These are phyloP conservation scores for Danio jaintianensis DNA, from an alignment of 2,797 vertebrate species.

Conservation along the genomic window DNA sequence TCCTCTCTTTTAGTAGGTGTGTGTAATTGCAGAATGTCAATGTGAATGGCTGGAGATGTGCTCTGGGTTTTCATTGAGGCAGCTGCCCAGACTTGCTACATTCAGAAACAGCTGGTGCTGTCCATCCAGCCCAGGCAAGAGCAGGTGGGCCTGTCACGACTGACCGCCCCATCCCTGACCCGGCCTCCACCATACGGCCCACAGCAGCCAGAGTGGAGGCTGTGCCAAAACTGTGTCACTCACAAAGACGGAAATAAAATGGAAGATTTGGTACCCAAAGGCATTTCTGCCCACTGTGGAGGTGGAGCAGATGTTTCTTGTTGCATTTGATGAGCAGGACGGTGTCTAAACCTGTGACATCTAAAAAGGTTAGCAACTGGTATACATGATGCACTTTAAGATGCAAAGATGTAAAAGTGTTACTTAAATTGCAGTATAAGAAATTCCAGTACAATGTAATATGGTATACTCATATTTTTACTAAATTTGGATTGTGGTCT, in stretches of 20 bases:
- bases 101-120: slow-evolving; percentile 65
- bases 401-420: slow-evolving; percentile 21
- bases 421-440: neutral
- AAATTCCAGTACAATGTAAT: too few relatives aligned
- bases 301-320: slow-evolving; percentile 52
- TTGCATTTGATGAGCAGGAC: slow-evolving; percentile 48
- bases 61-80: slow-evolving; percentile 44
- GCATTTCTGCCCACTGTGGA: slow-evolving; percentile 31
- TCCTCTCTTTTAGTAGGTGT: slow-evolving; percentile 39
- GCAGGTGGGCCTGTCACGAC: slow-evolving; percentile 65
- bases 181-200: slow-evolving; percentile 47
- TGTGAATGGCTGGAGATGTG: slow-evolving; percentile 44
- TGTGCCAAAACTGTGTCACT: slow-evolving; percentile 57
- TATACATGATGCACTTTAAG: neutral
- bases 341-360: slow-evolving; percentile 18
- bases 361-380: slow-evolving; percentile 3
- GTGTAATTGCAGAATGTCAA: slow-evolving; percentile 49
- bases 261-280: slow-evolving; percentile 45
- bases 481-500: too few relatives aligned
- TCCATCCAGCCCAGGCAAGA: slow-evolving; percentile 57
- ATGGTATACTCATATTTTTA: too few relatives aligned
- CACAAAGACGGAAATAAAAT: slow-evolving; percentile 48
- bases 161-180: slow-evolving; percentile 62
- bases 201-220: slow-evolving; percentile 44
- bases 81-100: slow-evolving; percentile 56